Percentiles rank a stretch among this genome's conserved stretches.
Conservation (phyloP, 2,113 vertebrate genomes). For the Hippocampus zosterae region DNA sequence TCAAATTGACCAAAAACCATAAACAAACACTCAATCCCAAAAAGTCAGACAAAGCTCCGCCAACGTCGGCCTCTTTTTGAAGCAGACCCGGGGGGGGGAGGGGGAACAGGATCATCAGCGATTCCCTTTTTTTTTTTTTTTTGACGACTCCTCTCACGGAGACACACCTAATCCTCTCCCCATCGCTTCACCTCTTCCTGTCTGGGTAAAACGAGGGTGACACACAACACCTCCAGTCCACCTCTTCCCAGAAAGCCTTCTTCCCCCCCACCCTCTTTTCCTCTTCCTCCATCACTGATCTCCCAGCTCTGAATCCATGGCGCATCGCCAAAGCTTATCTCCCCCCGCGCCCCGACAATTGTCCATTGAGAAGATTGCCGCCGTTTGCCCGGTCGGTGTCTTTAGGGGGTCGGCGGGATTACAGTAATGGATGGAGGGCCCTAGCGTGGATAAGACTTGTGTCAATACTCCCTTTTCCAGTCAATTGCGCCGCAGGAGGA, state of each 20-base stretch:
- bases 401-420: constrained; percentile 63
- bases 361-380: constrained; percentile 38
- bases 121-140: constrained; percentile 38
- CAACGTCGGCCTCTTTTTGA: constrained; percentile 53
- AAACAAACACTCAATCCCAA: too few relatives aligned
- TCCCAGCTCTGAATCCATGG: constrained; percentile 38
- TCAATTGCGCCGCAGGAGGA: constrained; percentile 64
- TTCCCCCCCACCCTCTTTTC: constrained; percentile 3
- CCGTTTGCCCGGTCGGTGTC: constrained; percentile 56
- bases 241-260: constrained; percentile 34
- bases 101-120: constrained; percentile 55
- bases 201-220: constrained; percentile 53
- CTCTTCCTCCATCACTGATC: constrained; percentile 8
- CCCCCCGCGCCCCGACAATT: constrained; percentile 21
- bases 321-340: constrained; percentile 27
- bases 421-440: constrained; percentile 72
- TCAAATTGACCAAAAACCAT: background rate
- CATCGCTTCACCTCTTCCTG: constrained; percentile 71
- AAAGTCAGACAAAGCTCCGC: constrained; percentile 8
- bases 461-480: constrained; percentile 71
- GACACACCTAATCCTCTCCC: constrained; percentile 67
- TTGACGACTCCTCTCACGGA: constrained; percentile 65
- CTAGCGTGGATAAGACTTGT: constrained; percentile 63
- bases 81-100: constrained; percentile 54
- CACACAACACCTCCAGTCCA: constrained; percentile 43